Percentiles rank a stretch among this genome's conserved stretches.
These are phyloP conservation scores for Taenaris catops DNA, from an alignment of 2,888 invertebrate genomes.

Conservation along the genomic window DNA sequence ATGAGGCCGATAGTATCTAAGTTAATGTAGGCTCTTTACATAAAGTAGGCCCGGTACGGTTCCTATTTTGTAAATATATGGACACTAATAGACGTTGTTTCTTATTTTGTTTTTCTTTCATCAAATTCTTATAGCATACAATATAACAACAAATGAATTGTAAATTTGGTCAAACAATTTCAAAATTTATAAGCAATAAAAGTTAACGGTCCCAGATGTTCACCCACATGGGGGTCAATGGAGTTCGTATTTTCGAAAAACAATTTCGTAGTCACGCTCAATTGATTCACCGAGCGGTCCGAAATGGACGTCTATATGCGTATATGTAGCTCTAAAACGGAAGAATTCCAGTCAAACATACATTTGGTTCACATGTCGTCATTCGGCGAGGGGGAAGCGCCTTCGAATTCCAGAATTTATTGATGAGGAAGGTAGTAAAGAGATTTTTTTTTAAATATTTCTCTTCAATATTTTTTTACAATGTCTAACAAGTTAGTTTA, in stretches of 20 bases:
- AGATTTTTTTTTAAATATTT: no score
- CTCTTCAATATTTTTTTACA: no score
- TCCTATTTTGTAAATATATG: slow-evolving; percentile 27
- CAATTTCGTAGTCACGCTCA: slow-evolving; percentile 60
- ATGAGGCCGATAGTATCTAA: slow-evolving; percentile 20
- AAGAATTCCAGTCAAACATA: no score
- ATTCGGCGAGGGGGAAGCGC: no score
- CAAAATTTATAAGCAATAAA: background rate
- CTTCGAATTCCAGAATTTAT: no score
- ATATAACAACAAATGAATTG: no score
- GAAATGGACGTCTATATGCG: slow-evolving; percentile 1
- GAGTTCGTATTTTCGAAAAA: slow-evolving; percentile 49
- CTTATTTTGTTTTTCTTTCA: no score
- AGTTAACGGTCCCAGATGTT: background rate
- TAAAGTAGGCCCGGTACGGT: slow-evolving; percentile 22
- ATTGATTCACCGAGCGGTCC: slow-evolving; percentile 44
- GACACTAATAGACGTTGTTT: slow-evolving; percentile 24
- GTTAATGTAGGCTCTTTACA: slow-evolving; percentile 24
- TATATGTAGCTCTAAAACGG: slow-evolving; percentile 7
- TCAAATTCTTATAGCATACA: no score
- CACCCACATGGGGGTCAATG: slow-evolving; percentile 21
- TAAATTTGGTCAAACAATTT: no score
- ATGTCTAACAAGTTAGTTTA: no score
- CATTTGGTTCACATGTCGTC: no score
- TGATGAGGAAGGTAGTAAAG: no score